Evolutionary conservation across 1,140 invertebrate genomes (phyloP).

Genomic region (Drosophila tristis): DNA sequence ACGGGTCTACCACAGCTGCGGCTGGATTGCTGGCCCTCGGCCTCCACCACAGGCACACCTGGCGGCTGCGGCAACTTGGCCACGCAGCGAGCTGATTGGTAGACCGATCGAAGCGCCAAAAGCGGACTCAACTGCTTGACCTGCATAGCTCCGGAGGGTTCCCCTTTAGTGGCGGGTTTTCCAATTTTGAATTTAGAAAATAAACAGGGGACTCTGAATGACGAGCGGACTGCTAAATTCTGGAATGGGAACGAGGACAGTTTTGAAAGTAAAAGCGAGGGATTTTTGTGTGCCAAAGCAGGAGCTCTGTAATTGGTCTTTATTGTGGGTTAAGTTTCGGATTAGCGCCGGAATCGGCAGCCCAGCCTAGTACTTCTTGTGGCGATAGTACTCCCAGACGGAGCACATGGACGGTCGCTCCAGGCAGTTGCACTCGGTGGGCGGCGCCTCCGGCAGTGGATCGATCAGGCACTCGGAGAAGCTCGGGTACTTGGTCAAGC

Average conservation of each 20-base stretch:
- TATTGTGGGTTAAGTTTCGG: too few species aligned
- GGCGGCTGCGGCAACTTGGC: conserved; percentile 17
- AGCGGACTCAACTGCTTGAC: not conserved
- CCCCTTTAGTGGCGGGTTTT: too few species aligned
- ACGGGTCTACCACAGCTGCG: conserved; percentile 8
- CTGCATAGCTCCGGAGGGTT: too few species aligned
- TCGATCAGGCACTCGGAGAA: conserved; percentile 60
- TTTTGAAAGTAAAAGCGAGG: too few species aligned
- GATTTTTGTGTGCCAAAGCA: too few species aligned
- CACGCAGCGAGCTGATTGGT: not conserved
- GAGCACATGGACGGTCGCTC: conserved; percentile 57
- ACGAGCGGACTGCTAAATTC: too few species aligned
- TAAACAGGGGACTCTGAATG: too few species aligned
- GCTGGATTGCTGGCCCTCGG: conserved; percentile 4
- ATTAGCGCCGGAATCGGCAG: too few species aligned
- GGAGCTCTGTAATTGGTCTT: too few species aligned
- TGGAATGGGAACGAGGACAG: too few species aligned
- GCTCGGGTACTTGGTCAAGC: conserved; percentile 57
- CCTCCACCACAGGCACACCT: not conserved
- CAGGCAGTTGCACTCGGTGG: conserved; percentile 53
- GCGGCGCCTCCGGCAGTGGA: conserved; percentile 35
- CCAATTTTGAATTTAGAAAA: too few species aligned
- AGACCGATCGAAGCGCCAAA: not conserved
- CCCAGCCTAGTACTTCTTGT: conserved; percentile 48
- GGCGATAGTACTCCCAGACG: conserved; percentile 62